Percentiles rank a stretch among this genome's conserved stretches.
These are phyloP conservation scores for Cavia porcellus DNA, from an alignment of 2,113 vertebrate species.

Conservation along the genomic window DNA sequence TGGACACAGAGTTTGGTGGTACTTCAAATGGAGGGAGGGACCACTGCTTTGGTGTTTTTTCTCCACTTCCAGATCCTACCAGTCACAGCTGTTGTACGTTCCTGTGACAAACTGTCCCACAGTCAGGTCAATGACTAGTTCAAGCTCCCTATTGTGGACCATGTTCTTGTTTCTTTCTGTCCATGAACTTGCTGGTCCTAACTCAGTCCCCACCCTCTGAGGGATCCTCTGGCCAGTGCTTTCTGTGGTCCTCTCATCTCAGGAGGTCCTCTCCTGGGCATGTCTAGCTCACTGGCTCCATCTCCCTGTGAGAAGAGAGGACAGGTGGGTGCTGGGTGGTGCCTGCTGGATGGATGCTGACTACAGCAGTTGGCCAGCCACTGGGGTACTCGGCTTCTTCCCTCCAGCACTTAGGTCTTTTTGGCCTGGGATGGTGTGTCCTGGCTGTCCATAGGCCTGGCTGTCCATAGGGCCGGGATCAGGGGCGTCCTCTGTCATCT, in stretches of 20 bases:
- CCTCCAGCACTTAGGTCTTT: neutral
- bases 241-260: neutral
- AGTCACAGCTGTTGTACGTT: neutral
- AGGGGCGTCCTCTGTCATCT: neutral
- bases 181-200: no score
- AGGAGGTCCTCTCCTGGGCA: no score
- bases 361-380: no score
- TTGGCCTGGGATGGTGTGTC: neutral
- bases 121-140: neutral
- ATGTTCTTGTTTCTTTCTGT: neutral
- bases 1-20: neutral
- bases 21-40: no score
- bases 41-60: neutral
- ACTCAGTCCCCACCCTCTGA: neutral
- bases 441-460: neutral
- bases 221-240: no score
- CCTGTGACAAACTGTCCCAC: no score
- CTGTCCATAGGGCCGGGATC: neutral
- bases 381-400: neutral
- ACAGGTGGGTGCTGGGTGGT: no score
- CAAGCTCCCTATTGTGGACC: no score
- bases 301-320: neutral
- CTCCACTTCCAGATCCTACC: neutral
- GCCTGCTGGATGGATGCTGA: no score
- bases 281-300: neutral